Evolutionary conservation across 1,140 invertebrate genomes (phyloP).

Genomic region (Drosophila ogumai): DNA sequence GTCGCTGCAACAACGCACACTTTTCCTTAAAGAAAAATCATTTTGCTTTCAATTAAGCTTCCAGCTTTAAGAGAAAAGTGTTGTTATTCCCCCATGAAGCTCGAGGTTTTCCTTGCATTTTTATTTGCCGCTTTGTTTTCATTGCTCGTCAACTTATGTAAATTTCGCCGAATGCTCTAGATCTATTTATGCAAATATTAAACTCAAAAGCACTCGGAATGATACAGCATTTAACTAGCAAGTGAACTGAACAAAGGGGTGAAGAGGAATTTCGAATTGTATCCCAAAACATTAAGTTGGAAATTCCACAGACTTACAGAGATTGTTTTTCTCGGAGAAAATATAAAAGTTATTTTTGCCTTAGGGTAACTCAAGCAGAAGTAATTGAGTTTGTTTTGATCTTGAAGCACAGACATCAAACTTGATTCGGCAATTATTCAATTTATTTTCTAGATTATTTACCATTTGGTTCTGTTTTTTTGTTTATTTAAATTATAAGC

Average conservation of each 20-base stretch:
- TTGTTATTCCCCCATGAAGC: neutral
- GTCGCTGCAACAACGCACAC: conserved; percentile 28
- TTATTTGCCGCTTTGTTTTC: conserved; percentile 14
- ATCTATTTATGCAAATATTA: conserved; percentile 45
- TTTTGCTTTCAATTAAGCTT: conserved; percentile 48
- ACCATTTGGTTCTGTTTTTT: neutral
- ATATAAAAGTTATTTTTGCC: neutral
- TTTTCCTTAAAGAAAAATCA: neutral
- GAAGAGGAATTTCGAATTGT: neutral
- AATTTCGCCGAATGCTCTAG: conserved; percentile 5
- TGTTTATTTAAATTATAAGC: neutral
- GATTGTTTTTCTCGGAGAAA: neutral
- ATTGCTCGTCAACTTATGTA: conserved; percentile 37
- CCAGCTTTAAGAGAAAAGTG: neutral
- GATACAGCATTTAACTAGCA: conserved; percentile 18
- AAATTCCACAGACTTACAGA: neutral
- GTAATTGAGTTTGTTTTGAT: conserved; percentile 8
- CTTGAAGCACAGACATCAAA: conserved; percentile 7
- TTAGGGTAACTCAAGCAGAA: neutral
- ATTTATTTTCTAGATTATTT: conserved; percentile 5
- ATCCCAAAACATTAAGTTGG: neutral
- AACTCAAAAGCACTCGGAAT: conserved; percentile 16
- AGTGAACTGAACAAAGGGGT: neutral
- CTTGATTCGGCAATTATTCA: conserved; percentile 3
- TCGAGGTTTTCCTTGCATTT: neutral